Conservation (phyloP, 2,797 vertebrate genomes). For the Amniataba percoides region DNA sequence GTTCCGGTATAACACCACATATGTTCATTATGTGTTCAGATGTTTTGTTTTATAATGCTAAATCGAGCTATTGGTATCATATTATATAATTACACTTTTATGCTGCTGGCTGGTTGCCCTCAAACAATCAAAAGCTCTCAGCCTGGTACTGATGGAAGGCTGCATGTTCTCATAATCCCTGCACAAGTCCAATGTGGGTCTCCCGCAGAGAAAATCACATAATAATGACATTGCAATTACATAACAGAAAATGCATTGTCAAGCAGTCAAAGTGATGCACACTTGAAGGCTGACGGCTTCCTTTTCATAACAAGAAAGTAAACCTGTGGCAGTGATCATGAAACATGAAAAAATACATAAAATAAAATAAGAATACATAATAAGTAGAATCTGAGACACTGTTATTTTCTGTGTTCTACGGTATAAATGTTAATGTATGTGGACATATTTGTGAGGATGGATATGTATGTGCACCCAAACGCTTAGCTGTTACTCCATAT, state of each 20-base stretch:
- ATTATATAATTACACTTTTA: not conserved
- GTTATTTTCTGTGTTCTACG: not conserved
- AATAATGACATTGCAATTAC: constrained; percentile 32
- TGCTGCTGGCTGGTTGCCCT: constrained; percentile 8
- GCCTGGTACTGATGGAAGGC: not conserved
- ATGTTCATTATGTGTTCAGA: no score
- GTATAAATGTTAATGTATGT: constrained; percentile 1
- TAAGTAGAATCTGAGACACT: not conserved
- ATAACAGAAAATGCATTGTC: constrained; percentile 30
- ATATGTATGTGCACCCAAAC: constrained; percentile 38
- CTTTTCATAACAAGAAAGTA: not conserved
- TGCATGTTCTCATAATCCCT: constrained; percentile 32
- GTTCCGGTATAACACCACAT: no score
- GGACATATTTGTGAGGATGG: constrained; percentile 6
- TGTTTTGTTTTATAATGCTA: no score
- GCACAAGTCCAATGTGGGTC: constrained; percentile 9
- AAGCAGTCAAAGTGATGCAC: constrained; percentile 26
- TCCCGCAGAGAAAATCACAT: constrained; percentile 27
- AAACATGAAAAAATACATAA: not conserved
- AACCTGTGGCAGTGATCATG: not conserved
- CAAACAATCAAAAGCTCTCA: constrained; percentile 18
- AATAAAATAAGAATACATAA: no score
- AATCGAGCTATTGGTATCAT: not conserved
- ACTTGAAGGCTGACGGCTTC: not conserved
- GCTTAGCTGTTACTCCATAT: constrained; percentile 26